Conservation (phyloP, 2,797 vertebrate genomes). For the Tapera naevia region DNA sequence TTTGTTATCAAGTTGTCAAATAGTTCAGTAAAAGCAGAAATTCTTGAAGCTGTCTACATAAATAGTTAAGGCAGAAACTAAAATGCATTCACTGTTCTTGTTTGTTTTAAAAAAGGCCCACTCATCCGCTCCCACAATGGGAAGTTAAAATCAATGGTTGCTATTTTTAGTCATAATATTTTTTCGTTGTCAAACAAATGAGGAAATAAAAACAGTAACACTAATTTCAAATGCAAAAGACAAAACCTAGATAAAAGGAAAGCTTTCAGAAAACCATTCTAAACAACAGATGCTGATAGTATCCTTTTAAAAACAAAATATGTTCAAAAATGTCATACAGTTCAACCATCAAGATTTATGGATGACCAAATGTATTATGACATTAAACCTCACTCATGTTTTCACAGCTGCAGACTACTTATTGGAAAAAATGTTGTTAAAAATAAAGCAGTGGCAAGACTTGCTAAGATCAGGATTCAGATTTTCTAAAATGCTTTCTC, state of each 20-base stretch:
- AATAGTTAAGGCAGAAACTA: constrained; percentile 41
- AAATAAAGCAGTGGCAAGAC: background rate
- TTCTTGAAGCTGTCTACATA: constrained; percentile 4
- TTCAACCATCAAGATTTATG: background rate
- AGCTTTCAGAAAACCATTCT: background rate
- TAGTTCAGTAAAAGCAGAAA: constrained; percentile 7
- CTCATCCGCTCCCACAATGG: background rate
- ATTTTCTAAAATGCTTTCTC: background rate
- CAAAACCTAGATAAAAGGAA: background rate
- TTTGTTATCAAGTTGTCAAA: constrained; percentile 53
- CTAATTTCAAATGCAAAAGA: constrained; percentile 11
- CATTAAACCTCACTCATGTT: constrained; percentile 17
- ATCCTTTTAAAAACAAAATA: background rate
- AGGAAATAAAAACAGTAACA: constrained; percentile 21
- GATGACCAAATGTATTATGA: background rate
- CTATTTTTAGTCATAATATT: constrained; percentile 30
- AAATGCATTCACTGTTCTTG: background rate
- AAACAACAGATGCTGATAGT: background rate
- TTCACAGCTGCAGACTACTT: constrained; percentile 36
- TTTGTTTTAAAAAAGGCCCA: constrained; percentile 9
- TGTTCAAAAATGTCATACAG: background rate
- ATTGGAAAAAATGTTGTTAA: background rate
- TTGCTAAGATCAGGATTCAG: background rate
- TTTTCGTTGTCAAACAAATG: constrained; percentile 20
- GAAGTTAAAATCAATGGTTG: constrained; percentile 38